Conservation (phyloP, 2,888 invertebrate genomes). For the Sialis lutaria region DNA sequence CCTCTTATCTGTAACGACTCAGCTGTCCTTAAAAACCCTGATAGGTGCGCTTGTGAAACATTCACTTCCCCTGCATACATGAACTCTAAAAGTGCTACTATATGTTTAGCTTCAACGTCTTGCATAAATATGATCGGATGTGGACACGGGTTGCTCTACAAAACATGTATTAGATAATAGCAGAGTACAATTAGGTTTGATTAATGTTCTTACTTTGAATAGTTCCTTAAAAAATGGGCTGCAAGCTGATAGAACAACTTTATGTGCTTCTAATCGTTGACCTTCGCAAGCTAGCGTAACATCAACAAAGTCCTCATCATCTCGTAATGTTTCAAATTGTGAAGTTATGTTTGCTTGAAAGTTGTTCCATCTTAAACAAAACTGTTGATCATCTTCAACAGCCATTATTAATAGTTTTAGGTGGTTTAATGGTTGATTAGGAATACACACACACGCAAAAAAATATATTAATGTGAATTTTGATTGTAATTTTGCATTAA, state of each 20-base stretch:
- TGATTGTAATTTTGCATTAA: background rate
- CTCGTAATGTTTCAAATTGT: slow-evolving; percentile 68
- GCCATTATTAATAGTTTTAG: slow-evolving; percentile 14
- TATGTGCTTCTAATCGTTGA: slow-evolving; percentile 67
- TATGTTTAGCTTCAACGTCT: slow-evolving; percentile 63
- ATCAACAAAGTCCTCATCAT: slow-evolving; percentile 77
- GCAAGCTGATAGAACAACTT: slow-evolving; percentile 71
- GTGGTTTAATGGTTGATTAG: background rate
- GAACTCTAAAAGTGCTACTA: slow-evolving; percentile 62
- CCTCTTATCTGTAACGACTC: slow-evolving; percentile 65
- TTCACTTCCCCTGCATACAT: slow-evolving; percentile 79
- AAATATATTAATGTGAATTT: background rate
- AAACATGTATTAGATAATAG: slow-evolving; percentile 13
- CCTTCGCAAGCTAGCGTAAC: slow-evolving; percentile 77
- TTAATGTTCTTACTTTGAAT: slow-evolving; percentile 48
- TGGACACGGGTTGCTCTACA: slow-evolving; percentile 67
- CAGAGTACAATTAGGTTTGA: background rate
- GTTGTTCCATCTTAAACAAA: slow-evolving; percentile 82
- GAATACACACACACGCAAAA: background rate
- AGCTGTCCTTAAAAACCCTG: slow-evolving; percentile 58
- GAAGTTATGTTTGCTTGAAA: slow-evolving; percentile 75
- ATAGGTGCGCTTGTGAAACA: slow-evolving; percentile 60
- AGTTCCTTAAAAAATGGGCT: slow-evolving; percentile 78
- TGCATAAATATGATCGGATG: slow-evolving; percentile 75
- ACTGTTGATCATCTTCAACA: slow-evolving; percentile 59